Conservation (phyloP, 2,888 invertebrate species). For the Melanostoma mellinum region DNA sequence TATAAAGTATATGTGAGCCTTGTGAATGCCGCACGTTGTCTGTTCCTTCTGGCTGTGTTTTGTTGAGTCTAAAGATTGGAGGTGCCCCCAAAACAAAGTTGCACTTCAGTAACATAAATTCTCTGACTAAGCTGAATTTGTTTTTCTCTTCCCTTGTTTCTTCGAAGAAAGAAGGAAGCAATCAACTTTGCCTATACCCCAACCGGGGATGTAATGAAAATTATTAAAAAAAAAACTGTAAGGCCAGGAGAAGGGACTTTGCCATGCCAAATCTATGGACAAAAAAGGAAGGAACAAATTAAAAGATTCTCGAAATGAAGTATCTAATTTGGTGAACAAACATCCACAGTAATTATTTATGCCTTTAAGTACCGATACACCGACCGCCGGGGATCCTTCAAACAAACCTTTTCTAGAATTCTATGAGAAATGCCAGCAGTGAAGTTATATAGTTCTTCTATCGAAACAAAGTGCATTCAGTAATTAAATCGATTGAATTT, state of each 20-base stretch:
- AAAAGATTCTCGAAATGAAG: not conserved
- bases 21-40: slow-evolving; percentile 17
- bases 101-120: slow-evolving; percentile 69
- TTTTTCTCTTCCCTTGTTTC: slow-evolving; percentile 35
- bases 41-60: slow-evolving; percentile 7
- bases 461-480: slow-evolving; percentile 78
- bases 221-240: slow-evolving; percentile 39
- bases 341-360: slow-evolving; percentile 7
- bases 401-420: not conserved
- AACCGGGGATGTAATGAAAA: slow-evolving; percentile 33
- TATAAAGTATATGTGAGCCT: not conserved
- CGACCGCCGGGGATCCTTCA: not conserved
- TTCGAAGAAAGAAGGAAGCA: slow-evolving; percentile 45
- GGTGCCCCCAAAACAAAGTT: slow-evolving; percentile 72
- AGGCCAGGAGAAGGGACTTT: not conserved
- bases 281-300: slow-evolving; percentile 1
- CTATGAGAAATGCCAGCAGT: slow-evolving; percentile 13
- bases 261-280: not conserved
- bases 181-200: slow-evolving; percentile 23
- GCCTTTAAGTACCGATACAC: not conserved
- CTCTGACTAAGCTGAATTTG: slow-evolving; percentile 72
- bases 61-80: slow-evolving; percentile 58
- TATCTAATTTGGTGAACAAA: not conserved
- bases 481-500: slow-evolving; percentile 82
- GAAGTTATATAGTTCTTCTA: slow-evolving; percentile 17